Conservation (phyloP, 92 coral and sea anemone genomes). For the Palythoa caribaeorum region DNA sequence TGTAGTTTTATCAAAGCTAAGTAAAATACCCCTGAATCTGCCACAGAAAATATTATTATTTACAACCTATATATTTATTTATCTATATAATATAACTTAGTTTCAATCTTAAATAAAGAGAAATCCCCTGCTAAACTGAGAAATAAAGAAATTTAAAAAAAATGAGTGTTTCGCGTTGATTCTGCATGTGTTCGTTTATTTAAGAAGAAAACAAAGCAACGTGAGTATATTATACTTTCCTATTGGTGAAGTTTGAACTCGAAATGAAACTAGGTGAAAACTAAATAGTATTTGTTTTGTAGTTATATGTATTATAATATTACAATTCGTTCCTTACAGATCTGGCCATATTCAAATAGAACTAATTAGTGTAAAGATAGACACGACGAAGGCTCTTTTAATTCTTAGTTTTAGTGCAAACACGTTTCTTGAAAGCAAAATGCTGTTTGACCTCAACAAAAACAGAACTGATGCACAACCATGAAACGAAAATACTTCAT, state of each 20-base stretch:
- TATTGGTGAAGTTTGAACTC: background rate
- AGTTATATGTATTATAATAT: background rate
- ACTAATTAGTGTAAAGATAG: background rate
- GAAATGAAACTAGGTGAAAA: background rate
- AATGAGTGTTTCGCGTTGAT: background rate
- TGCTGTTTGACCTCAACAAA: background rate
- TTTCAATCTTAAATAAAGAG: background rate
- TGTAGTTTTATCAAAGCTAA: no score
- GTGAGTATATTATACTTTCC: background rate
- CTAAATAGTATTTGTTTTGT: conserved; percentile 3
- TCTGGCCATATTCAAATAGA: background rate
- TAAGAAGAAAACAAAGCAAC: background rate
- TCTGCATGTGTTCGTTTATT: background rate
- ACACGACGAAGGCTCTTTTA: background rate
- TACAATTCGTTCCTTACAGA: background rate
- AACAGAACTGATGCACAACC: background rate
- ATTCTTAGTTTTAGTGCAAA: no score
- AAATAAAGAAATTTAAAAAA: background rate
- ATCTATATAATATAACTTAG: background rate
- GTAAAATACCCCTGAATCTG: no score
- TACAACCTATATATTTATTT: no score
- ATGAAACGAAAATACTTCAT: background rate
- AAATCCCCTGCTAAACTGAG: background rate
- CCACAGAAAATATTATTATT: no score
- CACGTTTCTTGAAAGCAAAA: background rate